Conservation (phyloP, 2,888 invertebrate species). For the Thereva nobilitata region DNA sequence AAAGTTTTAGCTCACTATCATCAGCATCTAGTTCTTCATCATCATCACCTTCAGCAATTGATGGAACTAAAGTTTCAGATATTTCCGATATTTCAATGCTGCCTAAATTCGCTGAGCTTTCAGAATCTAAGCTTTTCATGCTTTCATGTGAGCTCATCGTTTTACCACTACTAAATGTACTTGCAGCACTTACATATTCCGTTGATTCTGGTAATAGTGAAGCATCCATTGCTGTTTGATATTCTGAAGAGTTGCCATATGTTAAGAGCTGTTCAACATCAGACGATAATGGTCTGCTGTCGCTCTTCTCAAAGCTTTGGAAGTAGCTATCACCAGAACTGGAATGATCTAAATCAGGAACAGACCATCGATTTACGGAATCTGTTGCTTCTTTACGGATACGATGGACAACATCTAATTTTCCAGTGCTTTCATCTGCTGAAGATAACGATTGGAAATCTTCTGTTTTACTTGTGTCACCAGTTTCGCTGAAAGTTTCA, state of each 20-base stretch:
- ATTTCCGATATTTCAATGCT: constrained; percentile 90
- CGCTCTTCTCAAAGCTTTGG: constrained; percentile 82
- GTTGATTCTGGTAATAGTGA: constrained; percentile 78
- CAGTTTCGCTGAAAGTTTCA: constrained; percentile 14
- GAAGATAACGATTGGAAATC: constrained; percentile 41
- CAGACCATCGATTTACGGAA: constrained; percentile 70
- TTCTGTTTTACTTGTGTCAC: constrained; percentile 24
- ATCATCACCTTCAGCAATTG: constrained; percentile 72
- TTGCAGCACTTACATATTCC: constrained; percentile 84
- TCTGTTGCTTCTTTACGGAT: constrained; percentile 56
- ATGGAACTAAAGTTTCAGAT: constrained; percentile 91
- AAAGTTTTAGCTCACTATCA: constrained; percentile 46
- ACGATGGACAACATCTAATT: constrained; percentile 49
- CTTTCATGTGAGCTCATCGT: constrained; percentile 81
- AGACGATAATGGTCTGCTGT: constrained; percentile 81
- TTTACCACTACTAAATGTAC: constrained; percentile 65
- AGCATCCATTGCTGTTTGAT: constrained; percentile 81
- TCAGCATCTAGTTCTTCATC: constrained; percentile 51
- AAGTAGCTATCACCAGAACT: constrained; percentile 89
- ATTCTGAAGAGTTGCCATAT: constrained; percentile 79
- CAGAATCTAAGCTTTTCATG: constrained; percentile 86
- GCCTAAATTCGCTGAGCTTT: constrained; percentile 85
- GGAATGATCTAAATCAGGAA: constrained; percentile 80
- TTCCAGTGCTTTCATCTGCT: constrained; percentile 21
- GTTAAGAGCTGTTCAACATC: constrained; percentile 81